phyloP scores from a whole-genome alignment of 2,888 invertebrate genomes.

The Pardosa pseudoannulata region DNA sequence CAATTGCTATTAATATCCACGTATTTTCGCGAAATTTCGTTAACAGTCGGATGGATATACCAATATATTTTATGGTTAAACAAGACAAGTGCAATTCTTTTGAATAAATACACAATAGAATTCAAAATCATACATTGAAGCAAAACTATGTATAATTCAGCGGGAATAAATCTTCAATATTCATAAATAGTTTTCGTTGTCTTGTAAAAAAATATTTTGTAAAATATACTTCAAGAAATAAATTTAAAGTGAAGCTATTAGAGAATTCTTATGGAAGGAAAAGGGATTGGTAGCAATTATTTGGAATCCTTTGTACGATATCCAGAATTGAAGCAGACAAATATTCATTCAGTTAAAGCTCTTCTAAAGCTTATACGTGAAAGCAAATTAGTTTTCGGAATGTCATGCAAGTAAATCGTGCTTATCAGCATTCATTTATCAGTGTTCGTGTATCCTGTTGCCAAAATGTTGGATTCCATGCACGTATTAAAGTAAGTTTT shows the following conservation, averaged over 20 bases:
- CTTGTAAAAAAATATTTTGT: too few relatives aligned
- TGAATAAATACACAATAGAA: too few relatives aligned
- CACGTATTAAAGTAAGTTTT: conserved; percentile 9
- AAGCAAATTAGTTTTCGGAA: neutral
- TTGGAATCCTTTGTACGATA: neutral
- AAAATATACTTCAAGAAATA: neutral
- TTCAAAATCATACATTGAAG: too few relatives aligned
- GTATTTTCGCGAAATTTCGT: too few relatives aligned
- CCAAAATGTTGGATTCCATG: neutral
- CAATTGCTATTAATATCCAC: too few relatives aligned
- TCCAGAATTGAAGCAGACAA: neutral
- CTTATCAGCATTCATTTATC: conserved; percentile 10
- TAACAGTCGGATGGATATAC: too few relatives aligned
- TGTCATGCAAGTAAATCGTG: conserved; percentile 10
- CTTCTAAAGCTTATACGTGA: neutral
- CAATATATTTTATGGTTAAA: too few relatives aligned
- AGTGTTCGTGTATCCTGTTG: conserved; percentile 7
- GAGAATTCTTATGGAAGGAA: neutral
- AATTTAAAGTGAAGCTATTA: neutral
- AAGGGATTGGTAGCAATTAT: neutral
- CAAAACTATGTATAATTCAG: too few relatives aligned
- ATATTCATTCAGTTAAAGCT: neutral
- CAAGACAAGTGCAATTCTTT: too few relatives aligned
- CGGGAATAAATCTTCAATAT: too few relatives aligned
- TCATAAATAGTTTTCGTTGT: too few relatives aligned